Conservation (phyloP, 2,797 vertebrate species). For the Tympanoctomys barrerae region DNA sequence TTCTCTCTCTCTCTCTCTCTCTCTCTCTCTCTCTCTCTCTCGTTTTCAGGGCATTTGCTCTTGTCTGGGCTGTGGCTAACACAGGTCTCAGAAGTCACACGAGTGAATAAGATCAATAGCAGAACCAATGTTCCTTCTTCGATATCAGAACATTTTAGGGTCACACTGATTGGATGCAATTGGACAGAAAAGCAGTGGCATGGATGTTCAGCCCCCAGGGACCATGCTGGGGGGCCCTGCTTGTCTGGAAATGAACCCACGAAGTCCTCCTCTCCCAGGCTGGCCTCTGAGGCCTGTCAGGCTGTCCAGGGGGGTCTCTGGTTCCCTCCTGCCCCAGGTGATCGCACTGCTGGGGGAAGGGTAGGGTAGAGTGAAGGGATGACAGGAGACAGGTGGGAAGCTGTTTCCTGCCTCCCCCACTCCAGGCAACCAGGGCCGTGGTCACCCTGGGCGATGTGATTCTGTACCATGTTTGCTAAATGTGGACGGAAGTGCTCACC, state of each 20-base stretch:
- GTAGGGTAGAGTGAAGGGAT: accelerated
- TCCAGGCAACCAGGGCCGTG: not conserved
- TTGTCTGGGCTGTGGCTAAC: conserved; percentile 29
- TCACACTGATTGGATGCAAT: not conserved
- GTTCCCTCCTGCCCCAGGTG: not conserved
- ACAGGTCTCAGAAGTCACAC: conserved; percentile 22
- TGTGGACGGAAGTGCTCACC: not conserved
- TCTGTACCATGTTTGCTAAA: not conserved
- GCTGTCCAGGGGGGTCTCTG: not conserved
- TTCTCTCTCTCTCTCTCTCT: not conserved
- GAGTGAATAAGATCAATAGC: conserved; percentile 11
- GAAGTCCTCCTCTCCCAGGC: not conserved
- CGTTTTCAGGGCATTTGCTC: not conserved
- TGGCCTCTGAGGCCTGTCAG: not conserved
- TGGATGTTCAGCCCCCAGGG: not conserved
- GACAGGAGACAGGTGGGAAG: not conserved
- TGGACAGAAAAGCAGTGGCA: not conserved
- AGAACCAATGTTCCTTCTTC: conserved; percentile 21
- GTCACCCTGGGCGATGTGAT: accelerated
- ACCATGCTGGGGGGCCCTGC: not conserved
- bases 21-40: not conserved
- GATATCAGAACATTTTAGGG: conserved; percentile 45
- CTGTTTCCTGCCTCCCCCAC: not conserved
- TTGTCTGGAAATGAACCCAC: not conserved
- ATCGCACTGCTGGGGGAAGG: not conserved